Conservation (phyloP, 2,888 invertebrate genomes). For the Cerastis leucographa region DNA sequence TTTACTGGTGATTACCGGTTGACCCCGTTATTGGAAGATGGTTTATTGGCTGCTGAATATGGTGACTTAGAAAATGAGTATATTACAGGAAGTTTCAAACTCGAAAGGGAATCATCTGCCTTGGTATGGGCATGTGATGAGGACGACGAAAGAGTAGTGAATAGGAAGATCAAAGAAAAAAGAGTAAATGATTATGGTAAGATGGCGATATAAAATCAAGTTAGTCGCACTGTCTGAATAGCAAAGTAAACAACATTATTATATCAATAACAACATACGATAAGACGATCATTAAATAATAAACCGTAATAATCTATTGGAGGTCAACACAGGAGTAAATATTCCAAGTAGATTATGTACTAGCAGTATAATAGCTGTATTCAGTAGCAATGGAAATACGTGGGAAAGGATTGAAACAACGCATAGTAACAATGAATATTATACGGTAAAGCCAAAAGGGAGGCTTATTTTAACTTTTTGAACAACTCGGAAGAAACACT, state of each 20-base stretch:
- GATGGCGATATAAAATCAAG: neutral
- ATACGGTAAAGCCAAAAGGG: neutral
- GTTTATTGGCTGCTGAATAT: constrained; percentile 12
- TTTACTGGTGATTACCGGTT: constrained; percentile 43
- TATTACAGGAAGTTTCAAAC: neutral
- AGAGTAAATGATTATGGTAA: too few species aligned
- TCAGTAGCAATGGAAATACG: constrained; percentile 14
- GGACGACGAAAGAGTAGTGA: neutral
- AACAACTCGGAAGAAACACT: neutral
- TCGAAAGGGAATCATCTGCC: neutral
- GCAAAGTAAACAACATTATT: constrained; percentile 32
- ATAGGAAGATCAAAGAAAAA: neutral
- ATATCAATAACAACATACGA: constrained; percentile 39
- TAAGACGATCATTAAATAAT: constrained; percentile 56
- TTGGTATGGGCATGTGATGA: neutral
- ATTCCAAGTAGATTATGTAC: constrained; percentile 40
- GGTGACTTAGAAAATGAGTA: constrained; percentile 12
- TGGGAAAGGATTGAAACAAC: neutral
- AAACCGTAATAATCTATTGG: constrained; percentile 53
- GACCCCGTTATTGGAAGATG: constrained; percentile 42
- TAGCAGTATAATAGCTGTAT: neutral
- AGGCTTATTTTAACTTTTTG: neutral
- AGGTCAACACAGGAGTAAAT: constrained; percentile 51
- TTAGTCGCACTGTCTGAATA: constrained; percentile 9
- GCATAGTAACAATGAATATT: neutral